Percentiles rank a stretch among this genome's conserved stretches.
Conservation (phyloP, 2,888 invertebrate genomes). For the Lasius platythorax region DNA sequence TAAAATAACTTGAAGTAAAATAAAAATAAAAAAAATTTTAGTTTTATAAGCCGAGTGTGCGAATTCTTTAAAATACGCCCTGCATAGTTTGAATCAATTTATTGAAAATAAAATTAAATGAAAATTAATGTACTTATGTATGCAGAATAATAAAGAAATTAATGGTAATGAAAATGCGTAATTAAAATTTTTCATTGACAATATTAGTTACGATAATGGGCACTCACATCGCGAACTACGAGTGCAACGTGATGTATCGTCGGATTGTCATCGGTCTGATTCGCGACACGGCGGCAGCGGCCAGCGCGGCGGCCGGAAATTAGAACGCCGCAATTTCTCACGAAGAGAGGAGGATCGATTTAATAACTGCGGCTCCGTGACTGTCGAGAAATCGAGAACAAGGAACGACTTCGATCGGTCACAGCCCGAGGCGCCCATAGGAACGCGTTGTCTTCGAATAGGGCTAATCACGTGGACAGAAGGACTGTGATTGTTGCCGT, state of each 20-base stretch:
- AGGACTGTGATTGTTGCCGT: constrained; percentile 82
- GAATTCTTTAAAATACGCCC: not conserved
- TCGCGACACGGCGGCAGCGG: not conserved
- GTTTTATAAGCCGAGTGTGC: not conserved
- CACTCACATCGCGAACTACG: not conserved
- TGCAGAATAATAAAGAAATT: not conserved
- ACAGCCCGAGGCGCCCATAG: constrained; percentile 79
- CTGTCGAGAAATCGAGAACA: constrained; percentile 74
- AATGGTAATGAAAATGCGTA: not conserved
- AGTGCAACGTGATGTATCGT: not conserved
- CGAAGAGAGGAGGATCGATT: constrained; percentile 57
- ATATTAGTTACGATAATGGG: not conserved
- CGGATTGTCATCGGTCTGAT: not conserved
- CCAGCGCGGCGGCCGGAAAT: constrained; percentile 3
- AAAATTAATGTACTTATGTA: not conserved
- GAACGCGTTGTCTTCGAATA: constrained; percentile 85
- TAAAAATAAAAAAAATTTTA: not conserved
- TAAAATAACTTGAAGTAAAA: not conserved
- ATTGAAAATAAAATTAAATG: not conserved
- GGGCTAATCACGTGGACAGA: constrained; percentile 81
- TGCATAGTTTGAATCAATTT: not conserved
- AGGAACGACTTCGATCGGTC: constrained; percentile 69
- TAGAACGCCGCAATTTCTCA: constrained; percentile 43
- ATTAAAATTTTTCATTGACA: not conserved
- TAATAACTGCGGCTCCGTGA: constrained; percentile 76